Base-by-base conservation (phyloP, 1,140 invertebrate genomes). In the Ganaspis sp. region DNA sequence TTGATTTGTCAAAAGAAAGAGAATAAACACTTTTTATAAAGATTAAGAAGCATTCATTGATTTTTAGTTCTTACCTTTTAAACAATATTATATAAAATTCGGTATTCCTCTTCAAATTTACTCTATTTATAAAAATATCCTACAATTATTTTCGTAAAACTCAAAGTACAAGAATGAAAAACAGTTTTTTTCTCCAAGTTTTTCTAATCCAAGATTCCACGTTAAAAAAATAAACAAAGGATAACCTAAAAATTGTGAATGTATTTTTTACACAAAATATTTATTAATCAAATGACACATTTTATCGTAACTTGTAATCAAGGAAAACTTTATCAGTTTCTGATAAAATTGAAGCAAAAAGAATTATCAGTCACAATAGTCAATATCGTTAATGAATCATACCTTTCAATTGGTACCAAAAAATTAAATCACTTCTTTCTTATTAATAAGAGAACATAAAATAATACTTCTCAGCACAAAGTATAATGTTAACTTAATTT, bases 211-310 rank as follows among this genome's bases (percentile, higher is more conserved):
- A n/a, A 49, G n/a, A 17, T 6, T 49, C n/a, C 5, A 64, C 15
- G 1, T 11, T 12, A 11, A 64, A 29, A 58, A 64, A 64, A 64
- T 64, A 64, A 64, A 64, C 23, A 64, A 64, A 64, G n/a, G 58
- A 64, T 64, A 64, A 64, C 58, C 58, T 64, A 64, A n/a, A 64
- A 64, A 64, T 6, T 64, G 29, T n/a, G 4, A 64, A 2, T 9
- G 12, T 29, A 64, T 29, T 64, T 64, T n/a, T 29, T n/a, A 23
- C 23, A 23, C 49, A 9, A 21, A 23, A 64, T 29, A 15, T 29
- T 26, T 64, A 26, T 12, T 1, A 64, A 64, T 64, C 9, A 29
- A 64, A 29, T 6, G 3, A 64, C 11, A 29, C 23, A 64, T 29
- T n/a, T 15, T 45, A 15, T 64, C 54, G 21, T 64, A 29, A 29